These are phyloP conservation scores for Drosophila flavopinicola DNA, from an alignment of 2,888 invertebrate genomes.

Conservation along the genomic window DNA sequence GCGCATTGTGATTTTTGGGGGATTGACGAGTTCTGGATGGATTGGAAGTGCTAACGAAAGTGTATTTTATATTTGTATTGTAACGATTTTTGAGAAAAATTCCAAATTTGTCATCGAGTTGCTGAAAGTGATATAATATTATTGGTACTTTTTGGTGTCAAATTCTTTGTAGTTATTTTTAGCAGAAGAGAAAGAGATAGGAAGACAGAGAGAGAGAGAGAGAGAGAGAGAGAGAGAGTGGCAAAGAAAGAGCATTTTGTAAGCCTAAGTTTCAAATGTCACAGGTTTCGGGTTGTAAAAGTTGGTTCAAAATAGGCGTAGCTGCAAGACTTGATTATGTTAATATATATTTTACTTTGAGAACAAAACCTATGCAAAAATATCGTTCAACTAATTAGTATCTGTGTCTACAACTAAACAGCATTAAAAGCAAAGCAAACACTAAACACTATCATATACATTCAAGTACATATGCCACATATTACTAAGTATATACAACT, in stretches of 20 bases:
- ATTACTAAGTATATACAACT: slow-evolving; percentile 44
- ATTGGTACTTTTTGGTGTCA: slow-evolving; percentile 69
- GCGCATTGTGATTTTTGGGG: slow-evolving; percentile 83
- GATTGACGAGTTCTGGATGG: slow-evolving; percentile 17
- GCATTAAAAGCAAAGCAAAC: slow-evolving; percentile 21
- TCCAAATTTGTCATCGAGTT: slow-evolving; percentile 71
- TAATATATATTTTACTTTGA: slow-evolving; percentile 9
- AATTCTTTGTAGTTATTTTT: slow-evolving; percentile 49
- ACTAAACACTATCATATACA: slow-evolving; percentile 52
- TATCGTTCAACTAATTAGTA: slow-evolving; percentile 49
- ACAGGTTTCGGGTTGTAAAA: slow-evolving; percentile 64
- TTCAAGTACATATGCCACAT: slow-evolving; percentile 31
- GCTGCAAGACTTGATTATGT: slow-evolving; percentile 37
- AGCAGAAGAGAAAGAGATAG: slow-evolving; percentile 9
- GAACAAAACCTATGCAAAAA: slow-evolving; percentile 8
- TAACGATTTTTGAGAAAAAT: slow-evolving; percentile 62
- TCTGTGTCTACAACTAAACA: slow-evolving; percentile 65
- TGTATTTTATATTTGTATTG: slow-evolving; percentile 60
- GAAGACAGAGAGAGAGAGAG: not conserved
- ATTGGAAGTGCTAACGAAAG: slow-evolving; percentile 47
- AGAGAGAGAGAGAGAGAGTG: not conserved
- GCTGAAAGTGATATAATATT: slow-evolving; percentile 74
- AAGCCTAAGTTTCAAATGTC: slow-evolving; percentile 29
- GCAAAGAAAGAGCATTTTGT: slow-evolving; percentile 31
- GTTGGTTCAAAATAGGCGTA: slow-evolving; percentile 53